Evolutionary conservation across 2,113 vertebrate genomes (phyloP).

Genomic region (Eclectus roratus): DNA sequence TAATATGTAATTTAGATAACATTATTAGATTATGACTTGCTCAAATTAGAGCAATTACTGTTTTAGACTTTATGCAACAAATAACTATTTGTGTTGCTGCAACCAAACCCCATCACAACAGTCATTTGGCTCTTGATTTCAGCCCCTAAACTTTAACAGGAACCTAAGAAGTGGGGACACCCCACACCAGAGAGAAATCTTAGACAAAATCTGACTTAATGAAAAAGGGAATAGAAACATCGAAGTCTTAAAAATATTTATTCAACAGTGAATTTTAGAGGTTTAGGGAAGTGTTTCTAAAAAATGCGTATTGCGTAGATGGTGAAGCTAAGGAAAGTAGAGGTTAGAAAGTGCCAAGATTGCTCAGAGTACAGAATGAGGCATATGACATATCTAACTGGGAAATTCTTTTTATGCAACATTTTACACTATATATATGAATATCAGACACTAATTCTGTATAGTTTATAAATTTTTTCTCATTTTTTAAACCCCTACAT

Average conservation of each 20-base stretch:
- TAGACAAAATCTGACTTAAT: background rate
- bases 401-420: background rate
- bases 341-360: background rate
- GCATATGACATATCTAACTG: background rate
- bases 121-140: background rate
- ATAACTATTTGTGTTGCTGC: background rate
- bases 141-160: background rate
- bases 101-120: background rate
- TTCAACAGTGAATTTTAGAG: background rate
- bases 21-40: slow-evolving; percentile 29
- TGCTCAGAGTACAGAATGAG: background rate
- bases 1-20: slow-evolving; percentile 38
- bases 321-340: background rate
- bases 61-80: background rate
- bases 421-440: background rate
- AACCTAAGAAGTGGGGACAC: background rate
- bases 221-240: background rate
- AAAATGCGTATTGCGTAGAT: background rate
- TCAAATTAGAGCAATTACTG: background rate
- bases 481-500: background rate
- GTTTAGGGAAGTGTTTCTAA: background rate
- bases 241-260: background rate
- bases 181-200: background rate
- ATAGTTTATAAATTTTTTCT: background rate
- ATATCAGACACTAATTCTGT: background rate